Evolutionary conservation across 2,888 invertebrate species (phyloP), one percentile per base, ranked within the genome.

Genomic region (Chromoteleia sp.): DNA sequence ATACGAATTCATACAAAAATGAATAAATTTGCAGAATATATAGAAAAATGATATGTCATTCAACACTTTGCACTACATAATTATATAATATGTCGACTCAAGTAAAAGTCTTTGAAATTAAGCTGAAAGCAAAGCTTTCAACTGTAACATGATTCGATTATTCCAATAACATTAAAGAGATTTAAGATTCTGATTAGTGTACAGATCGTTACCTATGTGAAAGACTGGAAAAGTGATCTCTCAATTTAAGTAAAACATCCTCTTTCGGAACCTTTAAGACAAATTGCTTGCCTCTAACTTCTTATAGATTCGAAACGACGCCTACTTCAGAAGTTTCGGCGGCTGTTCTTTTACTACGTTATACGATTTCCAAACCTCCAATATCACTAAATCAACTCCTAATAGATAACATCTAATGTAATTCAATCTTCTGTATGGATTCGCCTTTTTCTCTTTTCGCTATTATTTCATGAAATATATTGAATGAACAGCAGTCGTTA

Each of bases 211-310:
- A 78, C 25, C 25, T 48, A 58, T 17, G 48, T n/a, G 29, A 48
- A 45, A n/a, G 15, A 19, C 39, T 41, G 36, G 21, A 39, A 48
- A 78, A 70, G 36, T 14, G 61, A 79, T 54, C 30, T 61, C 59
- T 59, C 68, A 71, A 71, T 79, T 50, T 54, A 54, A 45, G 54
- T 61, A 41, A 78, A 71, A 78, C 67, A 43, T 36, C 48, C 67
- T 67, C 21, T 10, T 39, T 52, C 39, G 41, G 19, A 59, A 10
- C 30, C 41, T 54, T 48, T 19, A 36, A 54, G 77, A 77, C 54
- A 67, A 70, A 77, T 77, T 67, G 77, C 63, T 41, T 21, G 15
- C 7, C 39, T 17, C 48, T 25, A 54, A 67, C 56, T 77, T 70
- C 63, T 70, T 76, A 8, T 61, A 59, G 54, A 33, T 43, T 56